Evolutionary conservation across 2,113 vertebrate species (phyloP).

Genomic region (Puntigrus tetrazona): DNA sequence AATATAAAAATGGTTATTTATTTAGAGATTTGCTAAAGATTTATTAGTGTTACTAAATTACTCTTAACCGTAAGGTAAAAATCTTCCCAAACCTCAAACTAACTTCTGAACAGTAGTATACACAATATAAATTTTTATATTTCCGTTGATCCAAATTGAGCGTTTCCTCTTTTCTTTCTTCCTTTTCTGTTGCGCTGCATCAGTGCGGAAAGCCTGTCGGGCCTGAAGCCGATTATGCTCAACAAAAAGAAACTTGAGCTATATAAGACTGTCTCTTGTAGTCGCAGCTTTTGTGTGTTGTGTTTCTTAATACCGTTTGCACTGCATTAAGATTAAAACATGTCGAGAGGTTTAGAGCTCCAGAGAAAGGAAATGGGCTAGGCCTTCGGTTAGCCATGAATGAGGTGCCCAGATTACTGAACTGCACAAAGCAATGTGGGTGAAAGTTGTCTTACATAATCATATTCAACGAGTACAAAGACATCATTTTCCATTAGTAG

Average conservation of each 20-base stretch:
- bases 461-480: constrained; percentile 53
- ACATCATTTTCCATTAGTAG: constrained; percentile 57
- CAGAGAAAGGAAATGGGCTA: constrained; percentile 31
- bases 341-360: constrained; percentile 23
- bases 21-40: neutral
- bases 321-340: constrained; percentile 40
- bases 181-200: neutral
- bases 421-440: constrained; percentile 55
- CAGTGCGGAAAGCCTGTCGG: neutral
- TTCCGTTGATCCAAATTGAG: too few relatives aligned
- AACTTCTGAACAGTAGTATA: neutral
- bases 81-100: neutral
- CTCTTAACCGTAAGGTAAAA: neutral
- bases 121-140: too few relatives aligned
- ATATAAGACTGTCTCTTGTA: constrained; percentile 17
- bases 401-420: constrained; percentile 47
- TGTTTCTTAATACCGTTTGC: constrained; percentile 22
- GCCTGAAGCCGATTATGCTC: constrained; percentile 7
- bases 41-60: neutral
- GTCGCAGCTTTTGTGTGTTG: constrained; percentile 26
- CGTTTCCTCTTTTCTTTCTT: neutral
- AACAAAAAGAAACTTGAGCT: constrained; percentile 32
- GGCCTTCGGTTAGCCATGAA: constrained; percentile 25
- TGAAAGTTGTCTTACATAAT: constrained; percentile 63
- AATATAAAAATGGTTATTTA: neutral